A percentile compares a stretch with the other conserved stretches of the same genome.
Conservation (phyloP, 1,140 invertebrate species). For the Ips nitidus region DNA sequence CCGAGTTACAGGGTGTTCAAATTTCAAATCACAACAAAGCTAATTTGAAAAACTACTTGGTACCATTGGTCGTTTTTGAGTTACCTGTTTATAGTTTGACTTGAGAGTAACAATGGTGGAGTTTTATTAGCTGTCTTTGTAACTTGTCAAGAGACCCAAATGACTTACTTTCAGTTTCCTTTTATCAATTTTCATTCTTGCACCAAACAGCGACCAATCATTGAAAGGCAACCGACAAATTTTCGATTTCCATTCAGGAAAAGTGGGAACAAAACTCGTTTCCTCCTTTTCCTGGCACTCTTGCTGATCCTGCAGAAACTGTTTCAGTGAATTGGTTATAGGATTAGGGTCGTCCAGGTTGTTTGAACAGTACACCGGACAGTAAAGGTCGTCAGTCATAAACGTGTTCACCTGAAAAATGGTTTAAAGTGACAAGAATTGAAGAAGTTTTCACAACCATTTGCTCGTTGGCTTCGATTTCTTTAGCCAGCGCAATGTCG, state of each 20-base stretch:
- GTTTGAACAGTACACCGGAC: not conserved
- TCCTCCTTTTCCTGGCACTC: conserved; percentile 10
- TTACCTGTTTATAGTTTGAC: not conserved
- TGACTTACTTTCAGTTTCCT: conserved; percentile 14
- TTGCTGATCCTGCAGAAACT: conserved; percentile 18
- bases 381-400: conserved; percentile 26
- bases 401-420: conserved; percentile 6
- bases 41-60: not conserved
- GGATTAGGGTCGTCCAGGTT: conserved; percentile 2
- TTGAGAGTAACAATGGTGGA: not conserved
- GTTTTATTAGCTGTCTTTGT: too few relatives aligned
- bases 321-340: conserved; percentile 14
- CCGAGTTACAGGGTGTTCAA: too few relatives aligned
- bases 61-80: too few relatives aligned
- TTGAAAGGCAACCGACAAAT: conserved; percentile 37
- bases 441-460: conserved; percentile 4
- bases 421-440: not conserved
- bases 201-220: conserved; percentile 18
- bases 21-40: not conserved
- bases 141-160: too few relatives aligned
- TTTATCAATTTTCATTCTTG: conserved; percentile 24
- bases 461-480: conserved; percentile 20
- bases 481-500: conserved; percentile 8
- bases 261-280: conserved; percentile 12
- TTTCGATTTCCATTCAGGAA: conserved; percentile 36